Evolutionary conservation across 2,113 vertebrate species (phyloP).

Genomic region (Naja naja): DNA sequence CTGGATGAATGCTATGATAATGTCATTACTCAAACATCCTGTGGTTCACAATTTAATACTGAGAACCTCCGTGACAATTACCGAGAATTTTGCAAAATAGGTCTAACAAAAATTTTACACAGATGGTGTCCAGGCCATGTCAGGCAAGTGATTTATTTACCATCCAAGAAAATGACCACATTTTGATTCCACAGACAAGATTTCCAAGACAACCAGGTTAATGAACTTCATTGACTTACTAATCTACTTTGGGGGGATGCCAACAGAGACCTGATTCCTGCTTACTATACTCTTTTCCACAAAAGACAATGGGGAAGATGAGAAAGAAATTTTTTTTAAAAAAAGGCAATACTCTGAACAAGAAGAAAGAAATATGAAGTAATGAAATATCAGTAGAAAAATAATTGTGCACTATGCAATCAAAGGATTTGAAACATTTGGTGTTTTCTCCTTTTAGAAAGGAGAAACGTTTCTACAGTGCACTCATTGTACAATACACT

Average conservation of each 20-base stretch:
- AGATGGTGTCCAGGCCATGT: constrained; percentile 13
- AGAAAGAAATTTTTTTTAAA: background rate
- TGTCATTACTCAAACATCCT: background rate
- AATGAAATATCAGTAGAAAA: background rate
- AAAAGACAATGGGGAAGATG: background rate
- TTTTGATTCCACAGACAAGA: background rate
- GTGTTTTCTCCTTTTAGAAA: background rate
- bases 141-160: constrained; percentile 18
- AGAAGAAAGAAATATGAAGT: background rate
- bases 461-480: background rate
- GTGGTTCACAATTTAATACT: background rate
- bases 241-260: background rate
- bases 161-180: constrained; percentile 10
- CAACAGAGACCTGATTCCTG: background rate
- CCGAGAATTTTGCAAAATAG: background rate
- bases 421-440: background rate
- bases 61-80: background rate
- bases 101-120: background rate
- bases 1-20: background rate
- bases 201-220: background rate
- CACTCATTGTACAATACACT: background rate
- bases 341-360: background rate
- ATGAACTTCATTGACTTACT: background rate
- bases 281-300: background rate
- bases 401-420: background rate